Evolutionary conservation across 1,140 invertebrate species (phyloP).

Genomic region (Lysiphlebus fabarum): DNA sequence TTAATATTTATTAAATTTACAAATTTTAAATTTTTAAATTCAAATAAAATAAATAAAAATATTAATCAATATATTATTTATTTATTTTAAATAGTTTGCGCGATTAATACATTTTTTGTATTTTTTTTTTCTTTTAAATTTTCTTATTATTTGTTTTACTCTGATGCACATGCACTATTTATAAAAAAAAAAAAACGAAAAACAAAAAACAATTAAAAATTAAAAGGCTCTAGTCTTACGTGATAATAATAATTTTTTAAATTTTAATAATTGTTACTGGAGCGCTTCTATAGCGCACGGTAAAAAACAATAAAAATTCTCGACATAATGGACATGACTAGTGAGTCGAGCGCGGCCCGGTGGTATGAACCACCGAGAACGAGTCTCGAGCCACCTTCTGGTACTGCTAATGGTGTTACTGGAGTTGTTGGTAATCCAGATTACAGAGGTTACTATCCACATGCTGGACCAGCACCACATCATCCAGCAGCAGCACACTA

Average conservation of each 20-base stretch:
- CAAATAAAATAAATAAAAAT: no score
- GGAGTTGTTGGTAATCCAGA: conserved; percentile 49
- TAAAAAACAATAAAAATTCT: conserved; percentile 37
- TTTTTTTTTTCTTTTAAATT: no score
- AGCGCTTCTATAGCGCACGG: conserved; percentile 18
- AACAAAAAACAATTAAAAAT: not conserved
- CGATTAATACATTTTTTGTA: no score
- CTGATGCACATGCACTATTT: no score
- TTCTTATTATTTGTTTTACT: no score
- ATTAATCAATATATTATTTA: no score
- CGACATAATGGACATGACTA: conserved; percentile 55
- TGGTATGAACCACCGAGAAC: conserved; percentile 54
- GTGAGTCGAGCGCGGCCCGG: conserved; percentile 52
- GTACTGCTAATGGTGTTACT: conserved; percentile 38
- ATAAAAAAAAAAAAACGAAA: no score
- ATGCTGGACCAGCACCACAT: conserved; percentile 49
- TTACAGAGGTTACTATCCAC: conserved; percentile 53
- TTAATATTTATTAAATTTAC: no score
- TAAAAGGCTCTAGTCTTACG: no score
- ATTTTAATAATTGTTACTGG: not conserved
- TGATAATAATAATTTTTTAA: no score
- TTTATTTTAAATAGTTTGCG: no score
- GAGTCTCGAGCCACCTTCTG: conserved; percentile 46
- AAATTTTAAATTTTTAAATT: no score
- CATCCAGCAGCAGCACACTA: conserved; percentile 51